Conservation (phyloP, 64 coral and sea anemone species). For the Hydrozoanthus tunicans region DNA sequence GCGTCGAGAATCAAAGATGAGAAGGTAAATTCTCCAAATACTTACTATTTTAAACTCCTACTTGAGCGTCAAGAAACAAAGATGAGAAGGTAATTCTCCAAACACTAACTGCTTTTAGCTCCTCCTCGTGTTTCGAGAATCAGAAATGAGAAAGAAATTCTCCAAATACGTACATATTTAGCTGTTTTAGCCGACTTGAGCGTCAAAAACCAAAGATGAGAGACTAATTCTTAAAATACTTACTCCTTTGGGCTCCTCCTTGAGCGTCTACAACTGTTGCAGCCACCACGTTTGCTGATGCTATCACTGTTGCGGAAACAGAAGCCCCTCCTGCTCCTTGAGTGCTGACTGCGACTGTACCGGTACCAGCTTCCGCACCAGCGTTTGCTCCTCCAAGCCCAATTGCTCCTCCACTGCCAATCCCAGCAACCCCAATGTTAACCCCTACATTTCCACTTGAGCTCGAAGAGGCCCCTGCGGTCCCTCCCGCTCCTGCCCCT, state of each 20-base stretch:
- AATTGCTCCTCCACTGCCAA: constrained; percentile 5
- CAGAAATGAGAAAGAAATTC: no score
- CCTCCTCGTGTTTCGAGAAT: no score
- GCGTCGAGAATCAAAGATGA: no score
- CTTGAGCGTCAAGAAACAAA: no score
- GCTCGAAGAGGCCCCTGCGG: neutral
- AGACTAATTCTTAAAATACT: neutral
- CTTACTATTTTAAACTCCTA: no score
- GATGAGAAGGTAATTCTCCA: no score
- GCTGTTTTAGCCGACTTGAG: no score
- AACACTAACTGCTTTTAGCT: no score
- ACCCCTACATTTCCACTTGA: neutral
- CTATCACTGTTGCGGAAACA: constrained; percentile 40
- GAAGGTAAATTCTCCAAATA: no score
- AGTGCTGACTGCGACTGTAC: neutral
- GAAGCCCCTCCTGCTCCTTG: constrained; percentile 1
- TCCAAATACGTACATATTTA: no score
- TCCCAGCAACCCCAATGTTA: constrained; percentile 7
- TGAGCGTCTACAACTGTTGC: neutral
- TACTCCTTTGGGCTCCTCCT: constrained; percentile 31
- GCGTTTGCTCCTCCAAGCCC: constrained; percentile 19
- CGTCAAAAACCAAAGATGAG: no score
- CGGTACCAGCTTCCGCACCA: neutral
- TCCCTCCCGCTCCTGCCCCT: constrained; percentile 4
- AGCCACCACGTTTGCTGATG: constrained; percentile 3